Percentiles rank a stretch among this genome's conserved stretches.
Conservation (phyloP, 2,797 vertebrate genomes). For the Carapus acus region DNA sequence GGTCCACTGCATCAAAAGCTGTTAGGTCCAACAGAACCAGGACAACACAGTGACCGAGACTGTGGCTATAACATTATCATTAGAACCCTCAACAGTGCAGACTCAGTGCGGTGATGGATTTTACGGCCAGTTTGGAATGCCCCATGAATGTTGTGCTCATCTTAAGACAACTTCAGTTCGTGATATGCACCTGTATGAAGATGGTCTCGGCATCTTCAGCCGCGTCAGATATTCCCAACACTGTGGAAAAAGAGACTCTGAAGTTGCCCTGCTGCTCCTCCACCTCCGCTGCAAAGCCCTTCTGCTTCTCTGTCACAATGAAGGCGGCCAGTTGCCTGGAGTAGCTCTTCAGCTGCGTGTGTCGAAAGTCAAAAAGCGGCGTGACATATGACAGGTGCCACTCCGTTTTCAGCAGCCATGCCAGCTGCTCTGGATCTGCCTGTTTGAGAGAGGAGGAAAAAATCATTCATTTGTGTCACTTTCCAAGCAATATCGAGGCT, state of each 20-base stretch:
- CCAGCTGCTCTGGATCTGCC: constrained; percentile 64
- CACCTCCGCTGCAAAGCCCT: constrained; percentile 77
- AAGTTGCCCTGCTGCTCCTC: constrained; percentile 71
- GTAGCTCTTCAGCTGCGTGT: constrained; percentile 75
- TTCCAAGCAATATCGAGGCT: no score
- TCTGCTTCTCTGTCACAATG: constrained; percentile 80
- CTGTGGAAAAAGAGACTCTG: constrained; percentile 71
- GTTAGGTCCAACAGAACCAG: no score
- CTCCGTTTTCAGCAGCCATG: constrained; percentile 74
- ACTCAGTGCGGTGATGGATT: no score
- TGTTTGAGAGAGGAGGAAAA: no score
- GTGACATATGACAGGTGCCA: constrained; percentile 89
- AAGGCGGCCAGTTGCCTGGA: constrained; percentile 77
- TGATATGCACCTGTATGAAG: constrained; percentile 87
- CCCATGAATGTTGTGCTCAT: no score
- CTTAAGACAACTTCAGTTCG: no score
- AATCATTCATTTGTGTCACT: no score
- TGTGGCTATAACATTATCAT: no score
- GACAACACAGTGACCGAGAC: no score
- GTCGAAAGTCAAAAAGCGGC: constrained; percentile 82
- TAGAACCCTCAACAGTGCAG: no score
- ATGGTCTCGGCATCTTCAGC: constrained; percentile 75
- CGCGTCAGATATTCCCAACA: constrained; percentile 73
- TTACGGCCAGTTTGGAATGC: no score
- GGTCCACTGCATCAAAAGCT: no score